Base-by-base conservation (phyloP, 2,888 invertebrate genomes). In the Stenurella melanura region DNA sequence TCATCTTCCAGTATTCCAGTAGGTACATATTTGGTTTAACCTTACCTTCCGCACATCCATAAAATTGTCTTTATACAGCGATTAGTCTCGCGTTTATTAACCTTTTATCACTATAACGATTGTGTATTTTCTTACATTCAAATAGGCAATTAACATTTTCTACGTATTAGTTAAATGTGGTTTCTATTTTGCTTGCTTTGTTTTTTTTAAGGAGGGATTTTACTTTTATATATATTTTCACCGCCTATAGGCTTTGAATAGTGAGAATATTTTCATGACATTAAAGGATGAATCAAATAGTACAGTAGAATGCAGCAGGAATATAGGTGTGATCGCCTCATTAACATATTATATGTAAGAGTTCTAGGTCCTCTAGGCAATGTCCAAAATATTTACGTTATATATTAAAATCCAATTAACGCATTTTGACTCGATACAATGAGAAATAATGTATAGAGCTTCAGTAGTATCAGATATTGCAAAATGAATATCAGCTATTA, bases 81-180 rank as follows among this genome's bases (percentile, higher is more conserved):
- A 50, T 50, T 50, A 15, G 50, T 50, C 50, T n/a, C n/a, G n/a
- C 15, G n/a, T 50, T 50, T 50, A 50, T 50, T 50, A n/a, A 50
- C n/a, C 3, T 1, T 50, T 50, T 50, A 12, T 30, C 10, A 61
- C 34, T n/a, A 30, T 61, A n/a, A 30, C 30, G 15, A 30, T 21
- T 10, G n/a, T 34, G n/a, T 61, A 21, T 21, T 61, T 34, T 30
- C 15, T 15, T 50, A 30, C 10, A 26, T 12, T 12, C 21, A 30
- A 61, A 30, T 61, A 30, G 61, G n/a, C n/a, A 61, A 30, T 61
- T 61, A 61, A 61, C n/a, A 61, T 61, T 61, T 61, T 61, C 61
- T 61, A 17, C 12, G 0, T n/a, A n/a, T 61, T 12, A 18, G 12
- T 21, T 21, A 50, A n/a, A n/a, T 50, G 7, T 17, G 58, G 18